phyloP scores from a whole-genome alignment of 2,113 vertebrate genomes.

The Hippocampus comes region DNA sequence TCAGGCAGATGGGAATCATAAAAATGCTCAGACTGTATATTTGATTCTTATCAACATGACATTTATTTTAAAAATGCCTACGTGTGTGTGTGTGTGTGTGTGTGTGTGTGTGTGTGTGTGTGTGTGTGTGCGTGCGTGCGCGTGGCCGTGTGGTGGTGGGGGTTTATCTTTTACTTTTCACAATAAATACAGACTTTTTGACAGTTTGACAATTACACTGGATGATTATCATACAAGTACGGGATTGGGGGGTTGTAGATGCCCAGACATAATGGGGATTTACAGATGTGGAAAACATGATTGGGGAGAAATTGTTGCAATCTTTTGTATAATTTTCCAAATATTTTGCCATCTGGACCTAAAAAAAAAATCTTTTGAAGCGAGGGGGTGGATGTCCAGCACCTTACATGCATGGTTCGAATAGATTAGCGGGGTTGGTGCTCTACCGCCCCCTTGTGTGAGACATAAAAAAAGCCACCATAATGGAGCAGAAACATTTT shows the following conservation, averaged over 20 bases:
- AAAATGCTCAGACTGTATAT: neutral
- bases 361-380: neutral
- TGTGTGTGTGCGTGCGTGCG: no score
- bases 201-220: conserved; percentile 42
- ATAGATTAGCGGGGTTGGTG: conserved; percentile 7
- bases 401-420: neutral
- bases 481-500: conserved; percentile 1
- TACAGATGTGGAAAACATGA: neutral
- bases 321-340: neutral
- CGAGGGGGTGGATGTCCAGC: neutral
- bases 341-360: neutral
- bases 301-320: neutral
- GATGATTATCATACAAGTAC: conserved; percentile 40
- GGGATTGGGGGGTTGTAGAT: neutral
- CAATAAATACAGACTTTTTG: conserved; percentile 62
- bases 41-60: conserved; percentile 7
- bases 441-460: conserved; percentile 54
- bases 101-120: neutral
- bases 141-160: conserved; percentile 1
- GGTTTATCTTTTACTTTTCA: conserved; percentile 36
- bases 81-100: neutral
- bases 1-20: conserved; percentile 3
- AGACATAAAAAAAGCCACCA: neutral
- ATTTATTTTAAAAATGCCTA: conserved; percentile 20
- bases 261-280: neutral